phyloP scores from a whole-genome alignment of 2,888 invertebrate species.

The Acholoe squamosa region DNA sequence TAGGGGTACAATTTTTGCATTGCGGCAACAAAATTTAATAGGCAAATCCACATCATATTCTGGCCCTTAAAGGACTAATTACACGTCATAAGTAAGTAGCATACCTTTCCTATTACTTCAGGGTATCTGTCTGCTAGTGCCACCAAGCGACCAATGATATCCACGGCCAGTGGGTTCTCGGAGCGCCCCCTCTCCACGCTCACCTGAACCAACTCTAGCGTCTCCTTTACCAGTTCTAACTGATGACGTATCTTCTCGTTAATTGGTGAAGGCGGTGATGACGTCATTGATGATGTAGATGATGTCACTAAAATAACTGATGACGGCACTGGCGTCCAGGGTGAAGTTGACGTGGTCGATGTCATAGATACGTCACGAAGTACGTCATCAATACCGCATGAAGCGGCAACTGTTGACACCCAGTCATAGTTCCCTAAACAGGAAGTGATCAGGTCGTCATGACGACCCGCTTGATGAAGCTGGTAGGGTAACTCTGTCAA shows the following conservation, averaged over 20 bases:
- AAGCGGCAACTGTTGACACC: neutral
- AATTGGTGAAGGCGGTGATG: neutral
- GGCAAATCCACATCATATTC: too few relatives aligned
- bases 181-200: constrained; percentile 2
- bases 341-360: neutral
- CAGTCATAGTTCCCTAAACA: constrained; percentile 47
- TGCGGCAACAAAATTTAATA: too few relatives aligned
- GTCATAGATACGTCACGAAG: constrained; percentile 49
- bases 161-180: constrained; percentile 38
- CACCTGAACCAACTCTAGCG: constrained; percentile 38
- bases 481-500: constrained; percentile 42
- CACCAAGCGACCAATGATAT: constrained; percentile 36
- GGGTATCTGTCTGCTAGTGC: neutral
- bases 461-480: neutral
- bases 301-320: neutral
- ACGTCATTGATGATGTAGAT: neutral
- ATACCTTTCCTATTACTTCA: constrained; percentile 45
- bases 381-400: constrained; percentile 46
- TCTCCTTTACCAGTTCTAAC: constrained; percentile 41
- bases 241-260: constrained; percentile 2
- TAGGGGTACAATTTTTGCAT: too few relatives aligned
- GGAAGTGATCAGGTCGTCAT: constrained; percentile 19
- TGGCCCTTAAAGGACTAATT: too few relatives aligned
- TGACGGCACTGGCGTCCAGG: neutral
- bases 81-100: too few relatives aligned